These are phyloP conservation scores for Remorina albescens DNA, from an alignment of 2,797 vertebrate species.

Conservation along the genomic window DNA sequence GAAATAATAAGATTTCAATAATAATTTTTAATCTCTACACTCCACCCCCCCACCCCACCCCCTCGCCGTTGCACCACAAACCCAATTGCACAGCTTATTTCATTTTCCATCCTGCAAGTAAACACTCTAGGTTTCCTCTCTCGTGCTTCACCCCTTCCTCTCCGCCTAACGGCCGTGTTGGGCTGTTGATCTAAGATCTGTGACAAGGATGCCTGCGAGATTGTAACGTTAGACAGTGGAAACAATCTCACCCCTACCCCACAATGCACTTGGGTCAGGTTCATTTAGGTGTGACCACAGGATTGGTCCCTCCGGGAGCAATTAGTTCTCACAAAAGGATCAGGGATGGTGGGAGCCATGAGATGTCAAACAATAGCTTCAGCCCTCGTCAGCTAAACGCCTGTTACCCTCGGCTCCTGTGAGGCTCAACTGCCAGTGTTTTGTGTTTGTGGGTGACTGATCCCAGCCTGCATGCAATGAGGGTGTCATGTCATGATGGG, in stretches of 20 bases:
- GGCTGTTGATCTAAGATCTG: conserved; percentile 46
- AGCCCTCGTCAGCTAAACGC: conserved; percentile 84
- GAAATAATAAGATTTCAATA: conserved; percentile 75
- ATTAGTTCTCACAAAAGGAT: conserved; percentile 87
- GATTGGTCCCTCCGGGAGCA: conserved; percentile 94
- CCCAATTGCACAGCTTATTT: conserved; percentile 65
- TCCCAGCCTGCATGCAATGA: too few species aligned
- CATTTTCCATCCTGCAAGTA: conserved; percentile 61
- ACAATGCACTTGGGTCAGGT: conserved; percentile 80
- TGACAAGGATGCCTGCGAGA: conserved; percentile 32
- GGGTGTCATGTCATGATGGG: conserved; percentile 29
- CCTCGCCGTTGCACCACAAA: conserved; percentile 56
- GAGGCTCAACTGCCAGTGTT: conserved; percentile 39
- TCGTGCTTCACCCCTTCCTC: neutral
- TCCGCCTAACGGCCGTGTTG: conserved; percentile 16
- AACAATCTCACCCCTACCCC: conserved; percentile 58
- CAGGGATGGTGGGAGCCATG: conserved; percentile 80
- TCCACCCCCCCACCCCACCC: too few species aligned
- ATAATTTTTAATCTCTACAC: conserved; percentile 67
- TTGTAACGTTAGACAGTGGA: conserved; percentile 38
- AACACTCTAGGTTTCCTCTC: conserved; percentile 56
- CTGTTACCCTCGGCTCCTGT: conserved; percentile 67
- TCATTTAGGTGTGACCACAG: conserved; percentile 83
- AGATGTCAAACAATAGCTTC: conserved; percentile 88
- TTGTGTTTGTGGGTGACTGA: conserved; percentile 58